Percentiles rank a stretch among this genome's conserved stretches.
phyloP scores from a whole-genome alignment of 2,797 vertebrate species.

The Podarcis lilfordi region DNA sequence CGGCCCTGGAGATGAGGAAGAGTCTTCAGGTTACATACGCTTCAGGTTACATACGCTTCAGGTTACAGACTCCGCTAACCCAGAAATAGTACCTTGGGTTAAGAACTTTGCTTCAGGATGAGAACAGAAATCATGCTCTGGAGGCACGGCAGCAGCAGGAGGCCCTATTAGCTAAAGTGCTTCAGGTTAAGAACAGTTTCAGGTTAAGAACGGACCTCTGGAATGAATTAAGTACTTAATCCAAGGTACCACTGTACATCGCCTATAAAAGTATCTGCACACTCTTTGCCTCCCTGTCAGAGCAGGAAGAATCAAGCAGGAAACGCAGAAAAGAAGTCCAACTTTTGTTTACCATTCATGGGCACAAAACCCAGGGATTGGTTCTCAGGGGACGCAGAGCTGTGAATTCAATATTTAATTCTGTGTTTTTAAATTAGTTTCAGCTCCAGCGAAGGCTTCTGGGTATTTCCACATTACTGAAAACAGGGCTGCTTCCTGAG shows the following conservation, averaged over 20 bases:
- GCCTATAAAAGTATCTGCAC: background rate
- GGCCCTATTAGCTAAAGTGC: too few species aligned
- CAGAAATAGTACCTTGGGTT: too few species aligned
- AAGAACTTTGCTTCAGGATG: too few species aligned
- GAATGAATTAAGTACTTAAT: too few species aligned
- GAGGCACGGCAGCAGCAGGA: too few species aligned
- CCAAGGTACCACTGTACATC: background rate
- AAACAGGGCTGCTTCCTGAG: background rate
- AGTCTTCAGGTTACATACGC: too few species aligned
- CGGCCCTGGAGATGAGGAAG: too few species aligned
- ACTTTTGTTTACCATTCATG: background rate
- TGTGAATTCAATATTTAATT: constrained; percentile 23
- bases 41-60: too few species aligned
- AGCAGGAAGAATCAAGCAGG: background rate
- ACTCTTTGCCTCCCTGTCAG: background rate
- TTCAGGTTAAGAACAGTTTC: too few species aligned
- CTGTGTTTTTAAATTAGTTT: constrained; percentile 1
- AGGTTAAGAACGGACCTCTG: too few species aligned
- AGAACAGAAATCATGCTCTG: too few species aligned
- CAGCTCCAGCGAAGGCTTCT: background rate
- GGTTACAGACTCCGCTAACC: too few species aligned
- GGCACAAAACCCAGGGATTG: background rate
- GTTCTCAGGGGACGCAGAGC: background rate
- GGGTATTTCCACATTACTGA: constrained; percentile 5
- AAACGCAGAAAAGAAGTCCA: background rate